Evolutionary conservation across 2,113 vertebrate genomes (phyloP).

Genomic region (Morone saxatilis): DNA sequence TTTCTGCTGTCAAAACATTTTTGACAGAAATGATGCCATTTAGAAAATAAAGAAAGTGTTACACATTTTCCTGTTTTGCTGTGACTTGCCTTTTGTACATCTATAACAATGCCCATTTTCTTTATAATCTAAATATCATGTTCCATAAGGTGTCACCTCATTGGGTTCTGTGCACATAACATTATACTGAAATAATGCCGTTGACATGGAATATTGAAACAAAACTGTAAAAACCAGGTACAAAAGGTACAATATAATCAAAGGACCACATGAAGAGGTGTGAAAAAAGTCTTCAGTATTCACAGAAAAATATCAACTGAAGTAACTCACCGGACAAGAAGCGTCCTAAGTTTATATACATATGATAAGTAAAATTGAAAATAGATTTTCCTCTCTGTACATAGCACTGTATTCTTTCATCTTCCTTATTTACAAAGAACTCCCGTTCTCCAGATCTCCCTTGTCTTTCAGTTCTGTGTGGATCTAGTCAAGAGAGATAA

Average conservation of each 20-base stretch:
- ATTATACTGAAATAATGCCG: slow-evolving; percentile 87
- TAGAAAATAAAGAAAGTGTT: slow-evolving; percentile 66
- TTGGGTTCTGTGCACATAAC: slow-evolving; percentile 71
- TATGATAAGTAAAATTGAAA: slow-evolving; percentile 99
- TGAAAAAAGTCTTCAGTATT: slow-evolving; percentile 94
- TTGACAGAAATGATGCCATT: slow-evolving; percentile 70
- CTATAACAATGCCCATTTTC: slow-evolving; percentile 74
- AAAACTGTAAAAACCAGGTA: slow-evolving; percentile 85
- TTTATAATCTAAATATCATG: slow-evolving; percentile 71
- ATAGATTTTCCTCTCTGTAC: slow-evolving; percentile 99
- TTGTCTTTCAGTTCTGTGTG: slow-evolving; percentile 74
- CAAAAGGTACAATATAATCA: slow-evolving; percentile 89
- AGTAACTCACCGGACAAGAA: slow-evolving; percentile 93
- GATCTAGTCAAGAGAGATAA: slow-evolving; percentile 96
- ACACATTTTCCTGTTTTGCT: slow-evolving; percentile 61
- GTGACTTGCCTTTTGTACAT: slow-evolving; percentile 61
- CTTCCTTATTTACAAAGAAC: slow-evolving; percentile 83
- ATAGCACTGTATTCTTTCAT: slow-evolving; percentile 87
- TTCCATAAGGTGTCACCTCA: slow-evolving; percentile 66
- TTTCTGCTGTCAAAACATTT: slow-evolving; percentile 73
- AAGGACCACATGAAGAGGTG: slow-evolving; percentile 86
- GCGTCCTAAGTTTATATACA: slow-evolving; percentile 99
- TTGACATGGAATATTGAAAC: slow-evolving; percentile 84
- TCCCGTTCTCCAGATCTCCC: slow-evolving; percentile 59
- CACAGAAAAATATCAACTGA: slow-evolving; percentile 92